phyloP scores from a whole-genome alignment of 2,113 vertebrate genomes.

The Riparia riparia region DNA sequence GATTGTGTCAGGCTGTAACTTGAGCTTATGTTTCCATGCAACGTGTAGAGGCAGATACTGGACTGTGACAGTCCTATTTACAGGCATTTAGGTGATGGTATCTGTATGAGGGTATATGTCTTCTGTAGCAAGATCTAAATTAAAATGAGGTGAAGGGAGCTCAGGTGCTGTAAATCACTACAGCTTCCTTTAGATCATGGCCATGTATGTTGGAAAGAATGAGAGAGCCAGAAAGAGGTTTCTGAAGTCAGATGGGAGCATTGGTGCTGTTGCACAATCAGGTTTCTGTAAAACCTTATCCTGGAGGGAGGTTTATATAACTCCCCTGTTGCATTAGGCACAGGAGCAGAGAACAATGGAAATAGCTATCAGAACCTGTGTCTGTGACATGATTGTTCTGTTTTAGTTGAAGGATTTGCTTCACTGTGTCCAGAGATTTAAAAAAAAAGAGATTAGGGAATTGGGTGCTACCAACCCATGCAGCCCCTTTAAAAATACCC shows the following conservation, averaged over 20 bases:
- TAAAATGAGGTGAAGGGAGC: neutral
- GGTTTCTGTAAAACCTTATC: neutral
- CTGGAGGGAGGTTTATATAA: neutral
- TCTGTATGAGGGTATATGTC: neutral
- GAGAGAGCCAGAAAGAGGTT: neutral
- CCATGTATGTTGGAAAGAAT: neutral
- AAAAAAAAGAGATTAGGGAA: neutral
- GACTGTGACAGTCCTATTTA: neutral
- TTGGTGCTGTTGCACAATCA: neutral
- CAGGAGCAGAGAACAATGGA: neutral
- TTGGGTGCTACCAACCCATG: neutral
- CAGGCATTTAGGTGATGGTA: neutral
- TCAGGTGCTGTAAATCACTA: neutral
- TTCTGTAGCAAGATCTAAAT: neutral
- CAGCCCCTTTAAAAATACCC: neutral
- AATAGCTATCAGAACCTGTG: neutral
- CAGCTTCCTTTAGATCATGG: neutral
- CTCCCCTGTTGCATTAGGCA: neutral
- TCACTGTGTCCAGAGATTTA: neutral
- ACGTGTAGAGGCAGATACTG: neutral
- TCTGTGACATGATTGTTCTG: neutral
- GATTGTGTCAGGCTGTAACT: neutral
- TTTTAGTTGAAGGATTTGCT: neutral
- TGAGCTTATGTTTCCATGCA: neutral
- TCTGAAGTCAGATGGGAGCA: neutral